Conservation (phyloP, 2,113 vertebrate genomes). For the Pitta sordida region DNA sequence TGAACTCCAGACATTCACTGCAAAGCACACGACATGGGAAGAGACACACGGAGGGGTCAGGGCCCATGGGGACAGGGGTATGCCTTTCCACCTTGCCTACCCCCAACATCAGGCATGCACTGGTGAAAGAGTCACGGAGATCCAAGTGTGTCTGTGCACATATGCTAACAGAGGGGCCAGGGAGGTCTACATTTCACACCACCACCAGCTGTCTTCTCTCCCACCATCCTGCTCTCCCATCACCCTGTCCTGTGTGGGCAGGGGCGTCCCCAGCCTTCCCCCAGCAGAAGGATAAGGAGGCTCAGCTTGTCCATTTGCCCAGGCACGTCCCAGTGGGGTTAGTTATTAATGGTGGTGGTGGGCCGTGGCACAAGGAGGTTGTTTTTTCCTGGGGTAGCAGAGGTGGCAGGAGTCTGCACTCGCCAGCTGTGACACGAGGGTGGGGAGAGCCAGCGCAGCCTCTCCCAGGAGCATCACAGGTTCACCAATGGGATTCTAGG, state of each 20-base stretch:
- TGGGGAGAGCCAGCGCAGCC: not conserved
- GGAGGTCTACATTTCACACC: not conserved
- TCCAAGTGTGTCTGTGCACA: not conserved
- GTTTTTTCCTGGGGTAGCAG: slow-evolving; percentile 23
- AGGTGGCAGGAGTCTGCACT: not conserved
- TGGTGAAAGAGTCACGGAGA: not conserved
- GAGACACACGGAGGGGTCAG: slow-evolving; percentile 17
- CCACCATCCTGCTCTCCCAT: not conserved
- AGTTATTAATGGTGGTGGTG: slow-evolving; percentile 22
- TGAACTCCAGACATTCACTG: slow-evolving; percentile 32
- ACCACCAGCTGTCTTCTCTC: not conserved
- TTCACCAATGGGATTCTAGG: slow-evolving; percentile 81
- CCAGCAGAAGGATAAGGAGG: not conserved
- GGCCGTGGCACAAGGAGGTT: slow-evolving; percentile 49
- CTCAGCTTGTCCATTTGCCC: slow-evolving; percentile 15
- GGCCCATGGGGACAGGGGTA: slow-evolving; percentile 46
- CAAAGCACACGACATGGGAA: slow-evolving; percentile 25
- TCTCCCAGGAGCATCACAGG: slow-evolving; percentile 68
- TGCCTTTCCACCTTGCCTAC: not conserved
- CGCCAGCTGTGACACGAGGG: not conserved
- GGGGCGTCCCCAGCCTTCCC: not conserved
- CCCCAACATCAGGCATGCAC: slow-evolving; percentile 55
- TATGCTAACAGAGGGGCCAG: not conserved
- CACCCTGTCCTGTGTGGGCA: not conserved
- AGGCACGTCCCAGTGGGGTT: not conserved